phyloP scores from a whole-genome alignment of 2,797 vertebrate species.

The Otolemur crassicaudatus region DNA sequence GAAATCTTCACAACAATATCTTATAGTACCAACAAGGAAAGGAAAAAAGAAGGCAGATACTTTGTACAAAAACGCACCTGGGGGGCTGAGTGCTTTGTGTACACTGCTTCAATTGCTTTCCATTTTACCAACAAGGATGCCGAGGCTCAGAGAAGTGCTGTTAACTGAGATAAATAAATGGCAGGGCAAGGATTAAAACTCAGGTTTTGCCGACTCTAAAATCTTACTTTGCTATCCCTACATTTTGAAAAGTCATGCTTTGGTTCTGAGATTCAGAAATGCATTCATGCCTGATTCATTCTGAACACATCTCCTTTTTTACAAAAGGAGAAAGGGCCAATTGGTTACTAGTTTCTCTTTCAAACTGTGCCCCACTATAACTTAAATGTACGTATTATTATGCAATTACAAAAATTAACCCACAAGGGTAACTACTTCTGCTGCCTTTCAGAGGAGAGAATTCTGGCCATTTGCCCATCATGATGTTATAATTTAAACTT shows the following conservation, averaged over 20 bases:
- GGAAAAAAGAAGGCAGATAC: neutral
- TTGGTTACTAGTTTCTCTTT: slow-evolving; percentile 70
- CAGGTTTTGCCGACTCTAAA: slow-evolving; percentile 3
- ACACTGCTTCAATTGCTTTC: neutral
- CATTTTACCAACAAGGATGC: neutral
- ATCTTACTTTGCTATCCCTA: neutral
- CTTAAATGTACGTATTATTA: slow-evolving; percentile 62
- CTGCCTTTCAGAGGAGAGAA: slow-evolving; percentile 64
- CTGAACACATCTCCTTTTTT: slow-evolving; percentile 16
- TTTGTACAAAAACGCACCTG: neutral
- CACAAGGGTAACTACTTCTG: slow-evolving; percentile 25
- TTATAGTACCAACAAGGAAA: neutral
- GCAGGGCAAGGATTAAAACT: neutral
- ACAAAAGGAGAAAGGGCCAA: slow-evolving; percentile 50
- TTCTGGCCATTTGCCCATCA: slow-evolving; percentile 50
- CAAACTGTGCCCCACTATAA: slow-evolving; percentile 2
- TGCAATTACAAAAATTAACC: slow-evolving; percentile 62
- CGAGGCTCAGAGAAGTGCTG: neutral
- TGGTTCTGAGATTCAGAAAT: slow-evolving; percentile 15
- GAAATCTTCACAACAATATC: neutral
- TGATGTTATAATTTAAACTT: slow-evolving; percentile 32
- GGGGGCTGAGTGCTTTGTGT: neutral
- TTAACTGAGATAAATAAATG: neutral
- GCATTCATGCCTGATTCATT: slow-evolving; percentile 29
- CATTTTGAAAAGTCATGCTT: slow-evolving; percentile 38